Percentiles rank a stretch among this genome's conserved stretches.
These are phyloP conservation scores for Crenichthys baileyi DNA, from an alignment of 2,797 vertebrate genomes.

Conservation along the genomic window DNA sequence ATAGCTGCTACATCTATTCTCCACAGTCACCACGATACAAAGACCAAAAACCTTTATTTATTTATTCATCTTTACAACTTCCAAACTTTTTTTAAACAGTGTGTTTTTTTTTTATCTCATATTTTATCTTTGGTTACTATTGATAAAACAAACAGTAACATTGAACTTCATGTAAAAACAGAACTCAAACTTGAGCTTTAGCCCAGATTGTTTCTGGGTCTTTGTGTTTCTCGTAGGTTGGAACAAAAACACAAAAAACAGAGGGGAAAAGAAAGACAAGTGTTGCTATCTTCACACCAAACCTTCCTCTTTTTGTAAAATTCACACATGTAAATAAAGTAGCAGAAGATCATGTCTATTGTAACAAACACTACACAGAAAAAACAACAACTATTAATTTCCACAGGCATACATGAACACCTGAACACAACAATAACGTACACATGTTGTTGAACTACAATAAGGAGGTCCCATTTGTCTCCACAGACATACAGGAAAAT, in stretches of 20 bases:
- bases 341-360: constrained; percentile 54
- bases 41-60: constrained; percentile 31
- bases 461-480: constrained; percentile 34
- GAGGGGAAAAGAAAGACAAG: constrained; percentile 18
- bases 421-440: constrained; percentile 54
- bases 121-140: constrained; percentile 55
- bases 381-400: constrained; percentile 46
- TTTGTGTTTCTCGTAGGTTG: constrained; percentile 24
- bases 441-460: constrained; percentile 42
- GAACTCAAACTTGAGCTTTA: constrained; percentile 18
- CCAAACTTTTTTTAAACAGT: constrained; percentile 48
- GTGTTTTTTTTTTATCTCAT: constrained; percentile 8
- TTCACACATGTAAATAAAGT: constrained; percentile 43
- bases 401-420: constrained; percentile 15
- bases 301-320: constrained; percentile 26
- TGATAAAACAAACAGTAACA: constrained; percentile 36
- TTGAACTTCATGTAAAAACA: constrained; percentile 35
- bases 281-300: constrained; percentile 16
- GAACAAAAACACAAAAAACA: constrained; percentile 29
- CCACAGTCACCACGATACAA: constrained; percentile 50
- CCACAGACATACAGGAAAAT: constrained; percentile 41
- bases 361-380: constrained; percentile 56
- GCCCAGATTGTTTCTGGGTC: constrained; percentile 14
- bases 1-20: constrained; percentile 19
- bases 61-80: constrained; percentile 46